phyloP scores from a whole-genome alignment of 2,113 vertebrate species.

The Calyptommatus sinebrachiatus region DNA sequence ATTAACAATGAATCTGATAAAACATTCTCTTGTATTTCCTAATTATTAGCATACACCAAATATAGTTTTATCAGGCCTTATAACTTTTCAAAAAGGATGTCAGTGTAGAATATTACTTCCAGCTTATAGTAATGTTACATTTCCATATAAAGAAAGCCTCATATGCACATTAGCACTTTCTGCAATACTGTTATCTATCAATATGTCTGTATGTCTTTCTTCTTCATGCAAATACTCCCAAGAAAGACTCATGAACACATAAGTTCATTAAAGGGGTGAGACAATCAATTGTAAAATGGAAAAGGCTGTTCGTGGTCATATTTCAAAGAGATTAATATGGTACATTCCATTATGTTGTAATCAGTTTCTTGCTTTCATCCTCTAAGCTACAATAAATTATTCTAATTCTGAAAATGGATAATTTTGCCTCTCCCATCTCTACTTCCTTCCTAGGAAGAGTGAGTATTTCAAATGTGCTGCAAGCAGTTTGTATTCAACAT shows the following conservation, averaged over 20 bases:
- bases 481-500: constrained; percentile 67
- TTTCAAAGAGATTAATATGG: constrained; percentile 84
- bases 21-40: no score
- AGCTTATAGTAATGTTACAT: constrained; percentile 58
- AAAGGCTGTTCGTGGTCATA: constrained; percentile 79
- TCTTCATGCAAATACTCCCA: constrained; percentile 77
- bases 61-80: constrained; percentile 21
- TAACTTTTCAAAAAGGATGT: constrained; percentile 37
- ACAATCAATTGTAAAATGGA: constrained; percentile 84
- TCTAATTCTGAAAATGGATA: constrained; percentile 67
- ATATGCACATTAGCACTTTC: constrained; percentile 74
- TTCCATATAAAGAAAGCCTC: constrained; percentile 67
- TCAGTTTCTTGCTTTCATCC: constrained; percentile 80
- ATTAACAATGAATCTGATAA: not conserved
- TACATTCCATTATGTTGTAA: constrained; percentile 86
- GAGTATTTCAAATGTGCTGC: constrained; percentile 59
- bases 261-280: constrained; percentile 84
- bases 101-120: constrained; percentile 24
- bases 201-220: constrained; percentile 75
- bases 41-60: constrained; percentile 25
- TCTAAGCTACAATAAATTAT: constrained; percentile 76
- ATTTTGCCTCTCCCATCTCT: constrained; percentile 45
- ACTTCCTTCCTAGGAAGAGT: constrained; percentile 57
- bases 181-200: constrained; percentile 78
- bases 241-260: constrained; percentile 74